Conservation (phyloP, 2,888 invertebrate genomes). For the Smittia sp. region DNA sequence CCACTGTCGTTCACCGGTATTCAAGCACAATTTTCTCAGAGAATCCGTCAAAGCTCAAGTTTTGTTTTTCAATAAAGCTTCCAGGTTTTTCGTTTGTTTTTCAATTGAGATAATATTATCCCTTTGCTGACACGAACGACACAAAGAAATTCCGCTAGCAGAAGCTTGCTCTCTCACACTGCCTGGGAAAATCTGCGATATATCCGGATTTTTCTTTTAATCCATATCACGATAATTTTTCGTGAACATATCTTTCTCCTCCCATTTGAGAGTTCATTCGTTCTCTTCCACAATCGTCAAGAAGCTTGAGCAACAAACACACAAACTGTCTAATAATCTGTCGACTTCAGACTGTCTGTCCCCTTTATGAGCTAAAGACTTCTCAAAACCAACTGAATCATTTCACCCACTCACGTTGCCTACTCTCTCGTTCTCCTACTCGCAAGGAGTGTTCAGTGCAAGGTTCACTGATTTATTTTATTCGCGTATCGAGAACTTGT, state of each 20-base stretch:
- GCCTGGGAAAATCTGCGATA: conserved; percentile 18
- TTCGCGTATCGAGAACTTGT: neutral
- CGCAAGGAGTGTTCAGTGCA: neutral
- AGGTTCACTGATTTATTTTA: conserved; percentile 10
- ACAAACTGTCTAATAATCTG: conserved; percentile 23
- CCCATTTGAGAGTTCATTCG: neutral
- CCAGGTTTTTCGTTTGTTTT: neutral
- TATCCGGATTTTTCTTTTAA: neutral
- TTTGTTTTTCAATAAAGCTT: conserved; percentile 24
- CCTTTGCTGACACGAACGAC: neutral
- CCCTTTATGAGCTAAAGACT: neutral
- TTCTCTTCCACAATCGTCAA: neutral
- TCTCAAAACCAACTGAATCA: neutral
- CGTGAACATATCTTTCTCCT: neutral
- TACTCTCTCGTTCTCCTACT: neutral
- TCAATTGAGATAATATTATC: too few relatives aligned
- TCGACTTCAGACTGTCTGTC: conserved; percentile 35
- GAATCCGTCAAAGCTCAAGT: neutral
- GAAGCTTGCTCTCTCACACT: neutral
- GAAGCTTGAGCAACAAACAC: neutral
- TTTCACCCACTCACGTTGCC: neutral
- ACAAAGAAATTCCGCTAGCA: too few relatives aligned
- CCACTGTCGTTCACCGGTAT: too few relatives aligned
- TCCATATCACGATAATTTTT: neutral
- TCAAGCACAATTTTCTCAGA: too few relatives aligned